Conservation (phyloP, 2,888 invertebrate species). For the Lasioglossum vierecki region DNA sequence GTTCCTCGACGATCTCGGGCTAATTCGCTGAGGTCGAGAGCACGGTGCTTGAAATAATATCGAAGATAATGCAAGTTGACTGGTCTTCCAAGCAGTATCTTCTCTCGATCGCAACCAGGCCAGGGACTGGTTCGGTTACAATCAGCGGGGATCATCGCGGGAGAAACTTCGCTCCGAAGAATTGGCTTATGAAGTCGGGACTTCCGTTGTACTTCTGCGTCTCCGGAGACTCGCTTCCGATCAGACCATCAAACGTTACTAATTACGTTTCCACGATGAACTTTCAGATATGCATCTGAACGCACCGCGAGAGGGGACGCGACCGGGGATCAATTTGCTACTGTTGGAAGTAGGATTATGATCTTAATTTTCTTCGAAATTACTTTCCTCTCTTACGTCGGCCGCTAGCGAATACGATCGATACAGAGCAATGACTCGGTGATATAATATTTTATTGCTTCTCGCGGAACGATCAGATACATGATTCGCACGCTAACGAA, state of each 20-base stretch:
- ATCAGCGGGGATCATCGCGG: constrained; percentile 6
- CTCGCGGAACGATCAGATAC: neutral
- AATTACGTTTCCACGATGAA: constrained; percentile 44
- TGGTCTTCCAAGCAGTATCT: constrained; percentile 36
- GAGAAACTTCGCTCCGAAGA: constrained; percentile 8
- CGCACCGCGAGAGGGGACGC: neutral
- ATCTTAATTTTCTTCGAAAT: constrained; percentile 48
- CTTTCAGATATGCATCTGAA: constrained; percentile 1
- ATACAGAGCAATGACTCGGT: neutral
- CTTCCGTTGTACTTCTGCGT: constrained; percentile 16
- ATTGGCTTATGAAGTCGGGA: constrained; percentile 11
- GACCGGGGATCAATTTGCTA: constrained; percentile 31
- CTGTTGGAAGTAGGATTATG: constrained; percentile 48
- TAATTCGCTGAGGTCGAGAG: neutral
- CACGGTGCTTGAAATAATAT: constrained; percentile 39
- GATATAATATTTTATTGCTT: neutral
- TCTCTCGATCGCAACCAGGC: constrained; percentile 47
- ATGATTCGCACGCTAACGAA: neutral
- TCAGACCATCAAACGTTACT: constrained; percentile 35
- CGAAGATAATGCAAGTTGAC: constrained; percentile 38
- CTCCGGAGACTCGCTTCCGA: constrained; percentile 15
- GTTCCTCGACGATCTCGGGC: neutral
- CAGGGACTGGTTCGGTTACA: neutral
- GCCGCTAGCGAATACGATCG: neutral
- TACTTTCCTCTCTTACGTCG: neutral